Evolutionary conservation across 2,113 vertebrate genomes (phyloP).

Genomic region (Semnopithecus entellus): DNA sequence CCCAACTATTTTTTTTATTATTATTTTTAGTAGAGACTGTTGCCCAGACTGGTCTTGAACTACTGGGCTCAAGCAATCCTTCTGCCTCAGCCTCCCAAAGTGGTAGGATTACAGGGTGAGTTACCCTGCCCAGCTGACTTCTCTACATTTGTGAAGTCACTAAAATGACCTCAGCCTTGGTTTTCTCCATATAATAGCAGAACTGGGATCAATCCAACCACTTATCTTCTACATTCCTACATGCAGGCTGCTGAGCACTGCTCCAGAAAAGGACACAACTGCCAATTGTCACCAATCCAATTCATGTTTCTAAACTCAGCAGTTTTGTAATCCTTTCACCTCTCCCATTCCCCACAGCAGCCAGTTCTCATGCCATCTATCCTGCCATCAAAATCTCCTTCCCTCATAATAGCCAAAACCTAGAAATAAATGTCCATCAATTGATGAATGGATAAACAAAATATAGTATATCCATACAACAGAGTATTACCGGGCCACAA

Average conservation of each 20-base stretch:
- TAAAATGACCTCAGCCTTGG: background rate
- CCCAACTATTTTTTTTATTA: too few species aligned
- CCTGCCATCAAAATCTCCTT: background rate
- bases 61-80: too few species aligned
- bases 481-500: background rate
- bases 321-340: background rate
- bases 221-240: background rate
- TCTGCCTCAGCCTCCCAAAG: too few species aligned
- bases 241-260: background rate
- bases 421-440: background rate
- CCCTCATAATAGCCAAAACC: background rate
- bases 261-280: background rate
- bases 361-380: background rate
- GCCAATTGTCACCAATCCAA: background rate
- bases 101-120: too few species aligned
- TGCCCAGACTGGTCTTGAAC: too few species aligned
- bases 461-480: background rate
- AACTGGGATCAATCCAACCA: background rate
- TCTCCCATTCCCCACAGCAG: background rate
- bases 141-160: background rate
- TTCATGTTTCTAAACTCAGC: background rate
- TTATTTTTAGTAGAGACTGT: too few species aligned
- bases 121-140: too few species aligned
- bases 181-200: background rate
- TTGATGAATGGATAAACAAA: background rate